phyloP scores from a whole-genome alignment of 2,113 vertebrate species.

The Heterotis niloticus region DNA sequence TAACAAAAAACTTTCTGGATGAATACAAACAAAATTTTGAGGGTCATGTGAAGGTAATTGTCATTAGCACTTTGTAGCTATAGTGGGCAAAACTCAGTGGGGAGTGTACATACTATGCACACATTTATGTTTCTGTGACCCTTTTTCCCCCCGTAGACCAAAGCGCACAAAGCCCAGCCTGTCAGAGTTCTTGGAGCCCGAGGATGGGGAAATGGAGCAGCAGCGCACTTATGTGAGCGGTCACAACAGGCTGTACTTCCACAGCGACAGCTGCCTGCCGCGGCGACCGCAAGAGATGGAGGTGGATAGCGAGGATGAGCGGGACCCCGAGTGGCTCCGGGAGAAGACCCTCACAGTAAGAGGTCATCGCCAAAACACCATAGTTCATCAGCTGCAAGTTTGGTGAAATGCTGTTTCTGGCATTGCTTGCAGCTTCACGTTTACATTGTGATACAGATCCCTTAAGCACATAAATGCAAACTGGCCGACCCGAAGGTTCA shows the following conservation, averaged over 20 bases:
- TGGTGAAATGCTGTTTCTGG: too few relatives aligned
- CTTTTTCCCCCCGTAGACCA: conserved; percentile 62
- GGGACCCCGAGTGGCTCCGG: conserved; percentile 92
- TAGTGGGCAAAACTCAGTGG: too few relatives aligned
- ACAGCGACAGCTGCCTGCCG: conserved; percentile 95
- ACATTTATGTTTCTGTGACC: too few relatives aligned
- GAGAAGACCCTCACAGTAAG: conserved; percentile 95
- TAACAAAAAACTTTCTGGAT: too few relatives aligned
- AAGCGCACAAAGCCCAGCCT: conserved; percentile 95
- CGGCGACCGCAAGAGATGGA: conserved; percentile 97
- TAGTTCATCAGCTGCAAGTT: too few relatives aligned
- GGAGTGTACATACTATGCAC: too few relatives aligned
- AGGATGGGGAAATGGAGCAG: conserved; percentile 94
- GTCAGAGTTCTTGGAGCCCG: conserved; percentile 93
- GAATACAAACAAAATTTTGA: too few relatives aligned
- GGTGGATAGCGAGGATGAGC: conserved; percentile 92
- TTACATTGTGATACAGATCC: neutral
- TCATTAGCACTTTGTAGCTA: too few relatives aligned
- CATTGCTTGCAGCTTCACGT: neutral
- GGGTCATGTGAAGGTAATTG: too few relatives aligned
- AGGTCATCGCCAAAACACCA: too few relatives aligned
- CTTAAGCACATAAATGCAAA: neutral
- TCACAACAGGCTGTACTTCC: conserved; percentile 96
- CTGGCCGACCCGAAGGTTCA: too few relatives aligned
- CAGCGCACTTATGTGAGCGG: conserved; percentile 94